Evolutionary conservation across 2,888 invertebrate species (phyloP), one percentile per base, ranked within the genome.

Genomic region (Drosophila pullipes): DNA sequence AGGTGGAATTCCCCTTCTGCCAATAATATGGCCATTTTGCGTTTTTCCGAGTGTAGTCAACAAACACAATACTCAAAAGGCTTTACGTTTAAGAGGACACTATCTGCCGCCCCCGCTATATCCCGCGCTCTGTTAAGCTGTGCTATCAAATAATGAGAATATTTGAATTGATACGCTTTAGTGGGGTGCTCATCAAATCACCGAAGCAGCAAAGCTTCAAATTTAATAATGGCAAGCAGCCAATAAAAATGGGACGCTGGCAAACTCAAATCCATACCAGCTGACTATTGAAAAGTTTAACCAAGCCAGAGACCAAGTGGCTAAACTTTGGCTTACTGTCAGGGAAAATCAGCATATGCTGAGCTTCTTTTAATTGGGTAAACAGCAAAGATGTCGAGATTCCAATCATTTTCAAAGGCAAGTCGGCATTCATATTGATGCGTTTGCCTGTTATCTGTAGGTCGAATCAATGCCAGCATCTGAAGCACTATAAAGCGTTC

Each of bases 351-450:
- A 67, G 79, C 92, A 92, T 88, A 90, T 92, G 92, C 74, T 75
- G 74, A 82, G 90, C 85, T 92, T 92, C 91, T 71, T 82, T 87
- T 91, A 90, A 92, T 92, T 92, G 91, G 84, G 78, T 75, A 72
- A 77, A 76, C 63, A 78, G 44, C 13, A 52, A 35, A 72, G 52
- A 53, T 33, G 35, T 58, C n/a, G 2, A 60, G 78, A 78, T 85
- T 62, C 57, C 58, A 73, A 76, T 83, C 78, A 65, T 22, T 71
- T 57, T 59, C 39, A 60, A 68, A 69, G 66, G 73, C 63, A 60
- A 73, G 35, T 50, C 50, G 53, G 39, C 54, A 54, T 68, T 74
- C 64, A 69, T 74, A 65, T 78, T n/a, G 54, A 55, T 50, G 35
- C 50, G 28, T 18, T 49, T 63, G 25, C 13, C n/a, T 16, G n/a